Percentiles rank a stretch among this genome's conserved stretches.
Evolutionary conservation across 2,113 vertebrate species (phyloP).

Genomic region (Rynchops niger): DNA sequence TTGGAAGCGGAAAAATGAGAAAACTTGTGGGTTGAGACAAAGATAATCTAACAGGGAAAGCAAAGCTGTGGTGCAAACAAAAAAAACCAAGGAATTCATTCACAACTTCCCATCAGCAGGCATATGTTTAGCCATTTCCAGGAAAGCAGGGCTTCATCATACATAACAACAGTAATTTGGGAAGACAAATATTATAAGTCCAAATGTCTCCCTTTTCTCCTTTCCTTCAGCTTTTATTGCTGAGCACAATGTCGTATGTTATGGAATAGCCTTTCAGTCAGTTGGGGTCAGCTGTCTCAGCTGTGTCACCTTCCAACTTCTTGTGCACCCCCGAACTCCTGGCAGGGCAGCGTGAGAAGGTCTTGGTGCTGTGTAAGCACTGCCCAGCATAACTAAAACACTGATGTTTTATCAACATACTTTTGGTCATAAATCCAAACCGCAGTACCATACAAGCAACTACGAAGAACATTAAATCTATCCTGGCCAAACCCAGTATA

Average conservation of each 20-base stretch:
- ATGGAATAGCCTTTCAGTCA: background rate
- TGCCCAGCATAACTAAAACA: background rate
- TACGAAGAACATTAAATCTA: background rate
- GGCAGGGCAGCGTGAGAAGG: background rate
- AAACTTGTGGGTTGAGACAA: background rate
- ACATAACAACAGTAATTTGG: background rate
- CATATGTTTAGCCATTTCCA: background rate
- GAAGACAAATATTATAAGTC: background rate
- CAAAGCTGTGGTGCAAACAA: background rate
- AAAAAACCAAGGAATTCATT: background rate
- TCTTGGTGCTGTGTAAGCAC: background rate
- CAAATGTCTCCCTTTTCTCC: background rate
- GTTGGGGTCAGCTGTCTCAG: background rate
- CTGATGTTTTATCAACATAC: background rate
- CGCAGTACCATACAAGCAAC: background rate
- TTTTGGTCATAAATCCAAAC: background rate
- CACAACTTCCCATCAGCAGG: background rate
- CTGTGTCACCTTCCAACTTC: background rate
- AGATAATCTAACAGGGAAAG: background rate
- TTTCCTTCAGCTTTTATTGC: background rate
- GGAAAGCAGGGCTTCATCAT: background rate
- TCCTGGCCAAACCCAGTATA: background rate
- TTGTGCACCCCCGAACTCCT: background rate
- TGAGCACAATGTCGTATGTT: rapidly evolving
- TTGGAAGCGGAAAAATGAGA: background rate